Base-by-base conservation (phyloP, 2,888 invertebrate species). In the Microctonus aethiopoides region DNA sequence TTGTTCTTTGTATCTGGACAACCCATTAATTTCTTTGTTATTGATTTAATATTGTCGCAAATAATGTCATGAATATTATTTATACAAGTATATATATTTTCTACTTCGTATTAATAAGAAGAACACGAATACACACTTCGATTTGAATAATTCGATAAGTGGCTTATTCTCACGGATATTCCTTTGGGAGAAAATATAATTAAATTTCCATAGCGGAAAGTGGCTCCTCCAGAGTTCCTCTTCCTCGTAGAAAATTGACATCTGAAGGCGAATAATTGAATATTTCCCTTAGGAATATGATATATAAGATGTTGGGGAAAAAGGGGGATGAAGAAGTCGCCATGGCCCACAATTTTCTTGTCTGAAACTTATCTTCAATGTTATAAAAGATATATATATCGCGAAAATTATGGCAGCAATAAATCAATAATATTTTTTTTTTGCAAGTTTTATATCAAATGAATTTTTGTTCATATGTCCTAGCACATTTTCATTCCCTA, bases 251-350 rank as follows among this genome's bases (percentile, higher is more conserved):
- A 77, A 78, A 46, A 78, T 79, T 79, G 80, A 80, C 78, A 77
- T 75, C 77, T 77, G 77, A 80, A 77, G 77, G 76, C 46, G 75
- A 76, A 75, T 80, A 79, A 80, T 80, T 78, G 77, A 79, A 77
- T 79, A 79, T 77, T 80, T 79, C 78, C 78, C 78, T 54, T 62
- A 72, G 76, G 77, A 76, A 75, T 71, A 74, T 69, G 73, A 73
- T 73, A 75, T 46, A 64, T 69, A 65, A 69, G 65, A 72, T 59
- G 68, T 67, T 36, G 56, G 36, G 36, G 36, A 61, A 68, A 61
- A 68, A 10, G 3, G 29, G 29, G 57, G 32, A 57, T 57, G 72
- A 68, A 64, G 59, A 70, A 68, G 68, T 71, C 67, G 67, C 68
- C 69, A 71, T 74, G 60, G 68, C 46, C 41, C 26, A 59, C 60